Percentiles rank a stretch among this genome's conserved stretches.
Evolutionary conservation across 2,797 vertebrate genomes (phyloP).

Genomic region (Delichon dasypus): DNA sequence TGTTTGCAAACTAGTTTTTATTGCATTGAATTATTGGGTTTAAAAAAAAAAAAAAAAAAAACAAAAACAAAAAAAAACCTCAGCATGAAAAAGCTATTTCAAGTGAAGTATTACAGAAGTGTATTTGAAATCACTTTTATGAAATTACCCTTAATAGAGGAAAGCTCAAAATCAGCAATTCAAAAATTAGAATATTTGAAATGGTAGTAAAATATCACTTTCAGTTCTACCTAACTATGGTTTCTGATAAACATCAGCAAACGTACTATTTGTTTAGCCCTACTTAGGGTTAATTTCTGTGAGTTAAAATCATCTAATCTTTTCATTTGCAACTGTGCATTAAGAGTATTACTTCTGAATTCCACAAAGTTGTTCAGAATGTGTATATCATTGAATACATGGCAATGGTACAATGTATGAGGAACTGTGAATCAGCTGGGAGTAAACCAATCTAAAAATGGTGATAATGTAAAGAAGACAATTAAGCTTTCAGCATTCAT

Average conservation of each 20-base stretch:
- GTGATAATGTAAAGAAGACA: neutral
- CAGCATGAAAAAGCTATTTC: neutral
- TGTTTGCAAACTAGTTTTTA: neutral
- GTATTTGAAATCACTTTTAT: neutral
- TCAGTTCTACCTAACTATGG: neutral
- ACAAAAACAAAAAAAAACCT: accelerated
- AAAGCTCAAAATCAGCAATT: neutral
- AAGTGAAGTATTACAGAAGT: neutral
- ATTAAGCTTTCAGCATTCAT: neutral
- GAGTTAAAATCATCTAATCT: neutral
- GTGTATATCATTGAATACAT: neutral
- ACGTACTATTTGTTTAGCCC: neutral
- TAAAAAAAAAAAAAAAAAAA: neutral
- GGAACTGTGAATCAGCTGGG: neutral
- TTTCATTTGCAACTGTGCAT: neutral
- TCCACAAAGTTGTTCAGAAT: neutral
- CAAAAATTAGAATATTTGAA: neutral
- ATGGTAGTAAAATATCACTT: neutral
- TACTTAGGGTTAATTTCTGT: neutral
- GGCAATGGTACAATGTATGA: neutral
- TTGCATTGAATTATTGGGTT: neutral
- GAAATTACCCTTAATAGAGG: neutral
- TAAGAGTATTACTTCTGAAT: neutral
- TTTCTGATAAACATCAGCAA: neutral
- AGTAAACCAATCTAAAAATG: neutral